Base-by-base conservation (phyloP, 1,140 invertebrate species). In the Zaprionus davidi region DNA sequence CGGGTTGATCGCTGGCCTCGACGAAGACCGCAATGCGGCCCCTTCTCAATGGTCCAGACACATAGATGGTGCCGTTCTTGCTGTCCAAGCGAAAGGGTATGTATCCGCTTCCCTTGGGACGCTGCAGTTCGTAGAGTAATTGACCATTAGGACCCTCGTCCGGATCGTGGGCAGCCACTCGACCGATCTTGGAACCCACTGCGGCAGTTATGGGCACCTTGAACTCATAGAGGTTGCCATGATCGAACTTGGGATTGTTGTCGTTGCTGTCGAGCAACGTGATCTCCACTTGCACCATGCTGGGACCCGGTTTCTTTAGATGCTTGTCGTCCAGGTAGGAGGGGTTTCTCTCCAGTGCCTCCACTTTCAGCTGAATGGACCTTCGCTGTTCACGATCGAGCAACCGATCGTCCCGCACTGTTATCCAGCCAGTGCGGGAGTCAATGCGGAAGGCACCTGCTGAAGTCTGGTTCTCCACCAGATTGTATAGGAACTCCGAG, bases 191-290 rank as follows among this genome's bases (percentile, higher is more conserved):
- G 24, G 95, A 95, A 6, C 95, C 95, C 26, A 95, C 90, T 69
- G 95, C 94, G 1, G 95, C 94, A 67, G 96, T 95, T 15, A 95
- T 95, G 53, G 94, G 94, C 0, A 97, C 94, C 36, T 95, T 94
- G 70, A 98, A 96, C 71, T 96, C 95, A 82, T 97, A 98, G 0
- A 97, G 92, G 91, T 97, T 97, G 51, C 95, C 96, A 1, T 97
- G 96, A 13, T 97, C 94, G 84, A 98, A 98, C 9, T 95, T 95
- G 0, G 97, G 97, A 82, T 97, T 97, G 82, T 98, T 98, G 71
- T 98, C 97, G 92, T 98, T 98, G 9, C 96, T 96, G 91, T 98
- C 97, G 1, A 98, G 93, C 20, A 98, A 90, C 0, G 96, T 96
- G 0, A 97, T 96, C 93, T 97, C 96, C 1, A 97, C 96, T n/a